Base-by-base conservation (phyloP, 2,888 invertebrate genomes). In the Eubasilissa splendida region DNA sequence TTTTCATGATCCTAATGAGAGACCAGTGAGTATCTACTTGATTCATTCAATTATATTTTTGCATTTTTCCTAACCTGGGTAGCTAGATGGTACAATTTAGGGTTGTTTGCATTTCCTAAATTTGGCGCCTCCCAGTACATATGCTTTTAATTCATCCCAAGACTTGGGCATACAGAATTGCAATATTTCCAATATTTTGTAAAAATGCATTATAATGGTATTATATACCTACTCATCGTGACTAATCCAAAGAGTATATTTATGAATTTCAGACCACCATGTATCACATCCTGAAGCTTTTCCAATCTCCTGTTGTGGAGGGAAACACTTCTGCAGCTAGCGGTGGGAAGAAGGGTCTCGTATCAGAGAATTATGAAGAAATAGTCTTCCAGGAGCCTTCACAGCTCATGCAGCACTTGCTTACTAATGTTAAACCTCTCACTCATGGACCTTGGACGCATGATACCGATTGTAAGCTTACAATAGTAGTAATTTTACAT, bases 291-390 rank as follows among this genome's bases (percentile, higher is more conserved):
- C 89, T 99, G 73, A 99, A 99, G 89, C 89, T 99, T 10, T 99
- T 99, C 88, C 97, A 97, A 89, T 96, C 96, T 4, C 93, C 93
- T 0, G 91, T 92, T 0, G 88, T 88, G 0, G 90, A 90, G 54
- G 89, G 90, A 0, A 88, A 87, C 14, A 87, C 90, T 0, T 83
- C 83, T n/a, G 83, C 78, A 22, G 87, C 88, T 11, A 91, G 91
- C 8, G 91, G 93, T 52, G 93, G 93, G 50, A 92, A 94, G 84
- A 94, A 94, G 85, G 92, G 93, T 33, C 89, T 99, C 0, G 96
- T 98, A 10, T 96, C 97, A 0, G 99, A 99, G 88, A 96, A 95
- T 82, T 99, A 98, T 86, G 99, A 99, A 87, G 99, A 99, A 91
- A 95, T 99, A 77, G 96, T 98, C 0, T 97, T 97, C 86, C 96